Evolutionary conservation across 2,888 invertebrate species (phyloP).

Genomic region (Belgica antarctica): DNA sequence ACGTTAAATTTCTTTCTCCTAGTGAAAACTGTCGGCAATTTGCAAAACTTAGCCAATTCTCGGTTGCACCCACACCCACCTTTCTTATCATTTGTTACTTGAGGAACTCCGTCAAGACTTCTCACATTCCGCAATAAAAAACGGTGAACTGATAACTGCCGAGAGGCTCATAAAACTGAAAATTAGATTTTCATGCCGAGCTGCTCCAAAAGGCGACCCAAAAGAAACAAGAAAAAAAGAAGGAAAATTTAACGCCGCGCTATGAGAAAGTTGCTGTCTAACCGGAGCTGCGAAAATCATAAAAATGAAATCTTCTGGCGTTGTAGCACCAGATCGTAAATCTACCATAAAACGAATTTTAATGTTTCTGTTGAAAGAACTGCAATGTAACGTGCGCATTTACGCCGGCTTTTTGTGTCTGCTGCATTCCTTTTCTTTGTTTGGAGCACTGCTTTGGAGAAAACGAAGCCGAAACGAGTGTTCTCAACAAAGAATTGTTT

Average conservation of each 20-base stretch:
- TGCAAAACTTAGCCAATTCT: neutral
- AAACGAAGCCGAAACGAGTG: neutral
- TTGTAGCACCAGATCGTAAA: conserved; percentile 20
- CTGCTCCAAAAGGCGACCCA: neutral
- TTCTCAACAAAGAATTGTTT: too few relatives aligned
- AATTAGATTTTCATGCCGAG: neutral
- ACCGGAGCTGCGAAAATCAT: neutral
- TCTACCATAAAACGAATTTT: neutral
- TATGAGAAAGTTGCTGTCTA: neutral
- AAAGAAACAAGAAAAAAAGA: neutral
- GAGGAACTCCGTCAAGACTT: neutral
- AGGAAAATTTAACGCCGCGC: neutral
- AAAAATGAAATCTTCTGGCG: neutral
- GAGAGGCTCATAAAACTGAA: conserved; percentile 19
- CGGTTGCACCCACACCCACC: neutral
- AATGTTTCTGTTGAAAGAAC: neutral
- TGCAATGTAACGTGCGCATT: neutral
- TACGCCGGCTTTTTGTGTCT: neutral
- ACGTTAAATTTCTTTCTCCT: neutral
- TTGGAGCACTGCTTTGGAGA: neutral
- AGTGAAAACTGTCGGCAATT: neutral
- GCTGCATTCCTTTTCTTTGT: conserved; percentile 8
- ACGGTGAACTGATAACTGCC: neutral
- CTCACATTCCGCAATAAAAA: neutral
- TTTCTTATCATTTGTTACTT: conserved; percentile 15